A percentile compares a stretch with the other conserved stretches of the same genome.
phyloP scores from a whole-genome alignment of 2,113 vertebrate species.

The Chlamydotis undulata region DNA sequence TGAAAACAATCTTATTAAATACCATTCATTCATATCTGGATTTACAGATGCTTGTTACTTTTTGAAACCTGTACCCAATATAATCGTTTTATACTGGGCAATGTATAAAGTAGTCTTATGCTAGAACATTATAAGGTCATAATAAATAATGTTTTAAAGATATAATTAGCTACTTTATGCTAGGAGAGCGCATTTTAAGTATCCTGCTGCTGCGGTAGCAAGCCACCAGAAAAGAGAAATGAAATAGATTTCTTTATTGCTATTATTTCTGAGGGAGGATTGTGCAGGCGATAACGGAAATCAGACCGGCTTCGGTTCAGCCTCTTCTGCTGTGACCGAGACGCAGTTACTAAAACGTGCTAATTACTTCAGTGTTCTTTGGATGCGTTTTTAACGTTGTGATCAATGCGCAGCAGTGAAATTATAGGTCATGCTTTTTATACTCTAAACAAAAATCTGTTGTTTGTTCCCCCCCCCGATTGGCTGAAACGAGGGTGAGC shows the following conservation, averaged over 20 bases:
- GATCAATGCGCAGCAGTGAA: slow-evolving; percentile 5
- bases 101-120: slow-evolving; percentile 62
- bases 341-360: slow-evolving; percentile 43
- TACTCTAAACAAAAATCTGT: slow-evolving; percentile 14
- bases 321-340: slow-evolving; percentile 56
- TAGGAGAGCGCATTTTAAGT: slow-evolving; percentile 21
- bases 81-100: slow-evolving; percentile 77
- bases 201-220: slow-evolving; percentile 1
- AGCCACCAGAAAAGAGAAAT: neutral
- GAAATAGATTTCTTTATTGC: slow-evolving; percentile 34
- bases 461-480: neutral
- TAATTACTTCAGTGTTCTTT: slow-evolving; percentile 51
- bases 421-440: slow-evolving; percentile 56
- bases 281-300: slow-evolving; percentile 47
- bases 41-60: slow-evolving; percentile 82
- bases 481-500: slow-evolving; percentile 37
- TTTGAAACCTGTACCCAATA: slow-evolving; percentile 73
- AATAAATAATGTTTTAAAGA: slow-evolving; percentile 75
- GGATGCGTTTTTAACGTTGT: neutral
- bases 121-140: slow-evolving; percentile 67
- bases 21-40: slow-evolving; percentile 90
- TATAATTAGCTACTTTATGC: slow-evolving; percentile 69
- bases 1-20: slow-evolving; percentile 93
- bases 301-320: slow-evolving; percentile 23
- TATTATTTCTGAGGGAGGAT: slow-evolving; percentile 32